phyloP scores from a whole-genome alignment of 2,888 invertebrate species.

The Terebella lapidaria region DNA sequence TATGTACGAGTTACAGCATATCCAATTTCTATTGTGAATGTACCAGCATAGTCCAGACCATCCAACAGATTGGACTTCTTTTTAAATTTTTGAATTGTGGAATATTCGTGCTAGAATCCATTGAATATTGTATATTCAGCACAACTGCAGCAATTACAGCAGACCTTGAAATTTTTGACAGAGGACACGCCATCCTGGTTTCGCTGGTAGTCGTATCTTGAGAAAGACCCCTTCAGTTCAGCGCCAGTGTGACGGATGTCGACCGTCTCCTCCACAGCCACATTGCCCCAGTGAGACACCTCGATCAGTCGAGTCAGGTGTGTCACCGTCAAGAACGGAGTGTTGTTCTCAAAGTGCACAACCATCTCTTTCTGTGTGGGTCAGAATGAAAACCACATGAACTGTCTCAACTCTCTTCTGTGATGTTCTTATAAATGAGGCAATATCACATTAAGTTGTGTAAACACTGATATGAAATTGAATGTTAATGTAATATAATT shows the following conservation, averaged over 20 bases:
- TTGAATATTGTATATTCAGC: too few species aligned
- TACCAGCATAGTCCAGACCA: too few species aligned
- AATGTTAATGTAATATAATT: neutral
- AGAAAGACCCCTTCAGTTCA: conserved; percentile 86
- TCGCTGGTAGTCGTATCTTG: conserved; percentile 94
- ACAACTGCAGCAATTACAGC: too few species aligned
- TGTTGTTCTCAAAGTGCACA: conserved; percentile 92
- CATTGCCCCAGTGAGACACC: conserved; percentile 98
- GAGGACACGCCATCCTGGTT: conserved; percentile 83
- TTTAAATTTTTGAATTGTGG: too few species aligned
- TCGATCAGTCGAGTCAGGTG: conserved; percentile 81
- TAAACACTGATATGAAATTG: neutral
- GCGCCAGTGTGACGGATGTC: conserved; percentile 92
- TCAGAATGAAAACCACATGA: too few species aligned
- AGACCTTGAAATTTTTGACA: conserved; percentile 82
- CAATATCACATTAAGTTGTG: neutral
- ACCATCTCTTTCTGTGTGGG: conserved; percentile 61
- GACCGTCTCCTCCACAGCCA: conserved; percentile 91
- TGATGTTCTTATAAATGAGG: neutral
- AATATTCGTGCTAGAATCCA: too few species aligned
- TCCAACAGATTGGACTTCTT: too few species aligned
- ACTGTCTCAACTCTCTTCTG: neutral
- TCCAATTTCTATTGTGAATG: too few species aligned
- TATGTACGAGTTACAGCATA: too few species aligned
- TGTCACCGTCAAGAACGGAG: conserved; percentile 91